phyloP scores from a whole-genome alignment of 2,113 vertebrate species.

The Isurus oxyrinchus region DNA sequence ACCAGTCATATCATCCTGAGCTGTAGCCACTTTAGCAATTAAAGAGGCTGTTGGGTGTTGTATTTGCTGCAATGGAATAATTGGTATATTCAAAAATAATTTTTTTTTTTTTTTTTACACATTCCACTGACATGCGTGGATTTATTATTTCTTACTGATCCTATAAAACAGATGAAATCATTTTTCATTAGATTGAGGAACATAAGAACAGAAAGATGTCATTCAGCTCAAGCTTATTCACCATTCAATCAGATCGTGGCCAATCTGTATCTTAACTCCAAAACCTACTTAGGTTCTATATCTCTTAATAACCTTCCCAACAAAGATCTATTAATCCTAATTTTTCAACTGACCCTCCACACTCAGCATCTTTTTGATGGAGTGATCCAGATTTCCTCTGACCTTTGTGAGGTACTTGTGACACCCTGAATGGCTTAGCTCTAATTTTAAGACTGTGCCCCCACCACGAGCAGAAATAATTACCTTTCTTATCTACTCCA shows the following conservation, averaged over 20 bases:
- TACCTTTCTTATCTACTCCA: background rate
- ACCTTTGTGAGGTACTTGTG: background rate
- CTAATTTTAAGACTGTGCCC: background rate
- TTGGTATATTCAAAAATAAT: background rate
- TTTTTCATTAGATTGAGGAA: background rate
- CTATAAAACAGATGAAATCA: background rate
- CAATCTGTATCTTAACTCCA: background rate
- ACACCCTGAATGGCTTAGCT: background rate
- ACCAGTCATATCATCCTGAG: constrained; percentile 96
- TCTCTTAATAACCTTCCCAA: background rate
- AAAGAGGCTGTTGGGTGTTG: constrained; percentile 95
- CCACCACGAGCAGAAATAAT: background rate
- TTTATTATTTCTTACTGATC: background rate
- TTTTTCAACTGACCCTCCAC: background rate
- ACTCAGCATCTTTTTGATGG: background rate
- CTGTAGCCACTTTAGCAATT: constrained; percentile 95
- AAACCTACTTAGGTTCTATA: background rate
- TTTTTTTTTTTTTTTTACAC: background rate
- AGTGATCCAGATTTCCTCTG: background rate
- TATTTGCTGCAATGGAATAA: constrained; percentile 75
- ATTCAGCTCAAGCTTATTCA: background rate
- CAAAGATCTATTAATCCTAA: background rate
- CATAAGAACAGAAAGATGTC: no score
- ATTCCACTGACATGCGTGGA: background rate
- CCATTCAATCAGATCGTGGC: background rate